Conservation (phyloP, 2,113 vertebrate genomes). For the Microcebus jonahi region DNA sequence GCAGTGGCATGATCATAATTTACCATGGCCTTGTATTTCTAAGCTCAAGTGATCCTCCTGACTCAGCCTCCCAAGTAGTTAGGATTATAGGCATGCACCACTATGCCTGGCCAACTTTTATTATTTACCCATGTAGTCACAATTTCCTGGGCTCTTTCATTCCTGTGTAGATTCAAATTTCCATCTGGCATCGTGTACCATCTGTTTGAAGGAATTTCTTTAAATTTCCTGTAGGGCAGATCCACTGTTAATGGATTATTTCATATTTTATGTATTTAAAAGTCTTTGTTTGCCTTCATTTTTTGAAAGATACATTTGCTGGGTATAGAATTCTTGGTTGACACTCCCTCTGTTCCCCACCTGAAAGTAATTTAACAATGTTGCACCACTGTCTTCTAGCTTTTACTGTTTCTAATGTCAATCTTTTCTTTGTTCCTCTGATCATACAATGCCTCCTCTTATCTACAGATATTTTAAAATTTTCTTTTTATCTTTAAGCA, state of each 20-base stretch:
- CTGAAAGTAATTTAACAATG: background rate
- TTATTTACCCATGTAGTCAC: background rate
- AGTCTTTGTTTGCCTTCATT: background rate
- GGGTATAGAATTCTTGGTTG: background rate
- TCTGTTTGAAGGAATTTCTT: background rate
- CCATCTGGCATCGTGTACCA: background rate
- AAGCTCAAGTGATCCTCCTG: too few relatives aligned
- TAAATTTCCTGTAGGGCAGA: background rate
- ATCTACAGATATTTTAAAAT: background rate
- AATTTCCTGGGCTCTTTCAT: background rate
- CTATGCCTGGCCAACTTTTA: background rate
- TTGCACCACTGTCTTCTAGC: background rate
- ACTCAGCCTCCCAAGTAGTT: too few relatives aligned
- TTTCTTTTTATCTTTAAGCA: slow-evolving; percentile 6
- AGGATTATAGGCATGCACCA: too few relatives aligned
- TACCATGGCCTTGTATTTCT: too few relatives aligned
- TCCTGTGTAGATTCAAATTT: background rate
- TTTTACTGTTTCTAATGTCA: background rate
- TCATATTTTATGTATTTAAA: slow-evolving; percentile 12
- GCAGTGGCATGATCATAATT: too few relatives aligned
- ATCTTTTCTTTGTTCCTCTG: background rate
- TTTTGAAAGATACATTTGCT: background rate
- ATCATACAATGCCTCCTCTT: background rate
- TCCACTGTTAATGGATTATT: background rate
- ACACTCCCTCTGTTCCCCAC: background rate